These are phyloP conservation scores for Leptopilina boulardi DNA, from an alignment of 1,140 invertebrate genomes.

Conservation along the genomic window DNA sequence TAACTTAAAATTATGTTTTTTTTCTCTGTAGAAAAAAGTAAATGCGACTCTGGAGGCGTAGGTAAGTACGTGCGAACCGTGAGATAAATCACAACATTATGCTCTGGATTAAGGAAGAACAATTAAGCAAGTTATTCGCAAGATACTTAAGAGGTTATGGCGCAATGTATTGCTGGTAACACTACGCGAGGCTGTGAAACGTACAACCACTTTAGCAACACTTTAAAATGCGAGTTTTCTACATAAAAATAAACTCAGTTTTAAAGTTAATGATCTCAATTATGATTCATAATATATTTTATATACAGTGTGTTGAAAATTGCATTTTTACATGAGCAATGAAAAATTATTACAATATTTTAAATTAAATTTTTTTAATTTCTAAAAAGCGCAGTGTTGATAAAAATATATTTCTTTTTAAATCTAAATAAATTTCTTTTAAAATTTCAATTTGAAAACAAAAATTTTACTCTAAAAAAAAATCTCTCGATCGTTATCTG, in stretches of 20 bases:
- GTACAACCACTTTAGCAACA: not conserved
- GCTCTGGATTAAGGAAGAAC: constrained; percentile 44
- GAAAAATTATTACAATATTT: not conserved
- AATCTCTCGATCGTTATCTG: not conserved
- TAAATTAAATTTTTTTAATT: not conserved
- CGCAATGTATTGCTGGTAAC: constrained; percentile 41
- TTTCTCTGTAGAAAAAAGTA: not conserved
- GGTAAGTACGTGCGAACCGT: constrained; percentile 35
- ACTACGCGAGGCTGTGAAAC: not conserved
- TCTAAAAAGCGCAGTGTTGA: too few species aligned
- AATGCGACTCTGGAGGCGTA: not conserved
- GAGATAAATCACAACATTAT: constrained; percentile 50
- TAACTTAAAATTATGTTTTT: not conserved
- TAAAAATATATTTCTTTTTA: not conserved
- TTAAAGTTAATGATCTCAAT: not conserved
- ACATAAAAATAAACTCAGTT: not conserved
- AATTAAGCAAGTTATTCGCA: constrained; percentile 50
- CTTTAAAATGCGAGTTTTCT: constrained; percentile 31
- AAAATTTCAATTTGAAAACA: not conserved
- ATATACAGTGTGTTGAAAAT: not conserved
- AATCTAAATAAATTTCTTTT: not conserved
- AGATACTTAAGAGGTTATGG: constrained; percentile 50
- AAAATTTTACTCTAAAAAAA: not conserved
- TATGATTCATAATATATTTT: not conserved
- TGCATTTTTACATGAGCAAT: not conserved